Conservation (phyloP, 2,113 vertebrate species). For the Mustela lutreola region DNA sequence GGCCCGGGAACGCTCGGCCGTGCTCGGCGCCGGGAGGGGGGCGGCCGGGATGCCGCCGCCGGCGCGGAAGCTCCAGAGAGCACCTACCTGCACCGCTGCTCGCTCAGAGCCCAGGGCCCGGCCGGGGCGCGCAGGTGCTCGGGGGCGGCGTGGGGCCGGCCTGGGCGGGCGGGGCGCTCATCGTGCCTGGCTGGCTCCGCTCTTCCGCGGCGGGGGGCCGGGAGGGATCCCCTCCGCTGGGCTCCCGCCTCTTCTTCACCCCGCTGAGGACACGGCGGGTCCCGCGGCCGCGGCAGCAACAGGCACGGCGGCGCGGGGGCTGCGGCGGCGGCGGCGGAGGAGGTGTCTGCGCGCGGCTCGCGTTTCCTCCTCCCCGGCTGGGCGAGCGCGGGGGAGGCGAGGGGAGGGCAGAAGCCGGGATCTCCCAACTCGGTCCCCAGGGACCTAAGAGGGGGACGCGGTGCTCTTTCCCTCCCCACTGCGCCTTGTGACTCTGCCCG, state of each 20-base stretch:
- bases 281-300: slow-evolving; percentile 65
- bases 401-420: slow-evolving; percentile 45
- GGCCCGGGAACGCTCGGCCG: background rate
- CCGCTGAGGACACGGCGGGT: background rate
- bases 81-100: slow-evolving; percentile 66
- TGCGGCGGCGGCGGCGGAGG: background rate
- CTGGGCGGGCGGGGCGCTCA: slow-evolving; percentile 42
- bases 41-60: background rate
- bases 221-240: background rate
- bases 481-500: background rate
- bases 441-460: background rate
- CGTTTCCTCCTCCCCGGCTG: slow-evolving; percentile 69
- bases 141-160: background rate
- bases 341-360: slow-evolving; percentile 68
- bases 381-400: slow-evolving; percentile 55
- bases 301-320: slow-evolving; percentile 32
- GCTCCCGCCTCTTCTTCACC: background rate
- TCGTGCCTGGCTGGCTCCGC: background rate
- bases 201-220: background rate
- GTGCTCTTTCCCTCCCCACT: background rate
- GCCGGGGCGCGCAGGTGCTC: slow-evolving; percentile 49
- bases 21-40: background rate
- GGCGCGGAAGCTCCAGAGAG: background rate
- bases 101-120: slow-evolving; percentile 5
- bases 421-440: background rate